Evolutionary conservation across 2,113 vertebrate species (phyloP).

Genomic region (Morone saxatilis): DNA sequence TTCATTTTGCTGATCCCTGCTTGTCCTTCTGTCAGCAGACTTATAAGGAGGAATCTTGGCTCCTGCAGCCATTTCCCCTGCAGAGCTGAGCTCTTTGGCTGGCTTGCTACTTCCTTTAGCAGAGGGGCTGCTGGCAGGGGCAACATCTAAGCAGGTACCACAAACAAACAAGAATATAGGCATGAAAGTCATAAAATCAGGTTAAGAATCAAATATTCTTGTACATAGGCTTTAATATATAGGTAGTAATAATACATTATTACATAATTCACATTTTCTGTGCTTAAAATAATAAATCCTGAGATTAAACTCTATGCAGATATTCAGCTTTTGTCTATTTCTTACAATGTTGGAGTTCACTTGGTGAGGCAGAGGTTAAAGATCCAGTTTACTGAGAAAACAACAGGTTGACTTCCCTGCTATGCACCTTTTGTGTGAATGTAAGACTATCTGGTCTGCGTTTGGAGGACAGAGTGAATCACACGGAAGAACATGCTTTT

Average conservation of each 20-base stretch:
- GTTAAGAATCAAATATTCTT: background rate
- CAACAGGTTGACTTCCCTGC: conserved; percentile 6
- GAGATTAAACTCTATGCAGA: background rate
- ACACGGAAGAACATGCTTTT: background rate
- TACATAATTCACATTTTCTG: background rate
- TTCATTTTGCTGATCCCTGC: conserved; percentile 41
- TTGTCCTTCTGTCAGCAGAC: conserved; percentile 58
- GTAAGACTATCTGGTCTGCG: conserved; percentile 1
- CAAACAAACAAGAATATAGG: conserved; percentile 39
- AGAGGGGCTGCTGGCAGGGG: conserved; percentile 81
- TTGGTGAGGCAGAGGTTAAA: conserved; percentile 17
- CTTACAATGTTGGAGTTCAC: background rate
- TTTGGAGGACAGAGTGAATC: background rate
- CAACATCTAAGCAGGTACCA: conserved; percentile 71
- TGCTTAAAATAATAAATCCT: background rate
- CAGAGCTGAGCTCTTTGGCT: conserved; percentile 79
- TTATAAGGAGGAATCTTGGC: conserved; percentile 69
- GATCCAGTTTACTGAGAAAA: background rate
- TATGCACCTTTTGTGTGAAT: conserved; percentile 42
- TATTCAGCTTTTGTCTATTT: background rate
- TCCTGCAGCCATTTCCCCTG: conserved; percentile 65
- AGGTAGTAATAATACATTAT: background rate
- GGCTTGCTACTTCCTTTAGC: conserved; percentile 74
- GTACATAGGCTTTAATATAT: background rate
- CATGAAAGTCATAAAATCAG: background rate